Base-by-base conservation (phyloP, 2,888 invertebrate species). In the Sinelater perroti region DNA sequence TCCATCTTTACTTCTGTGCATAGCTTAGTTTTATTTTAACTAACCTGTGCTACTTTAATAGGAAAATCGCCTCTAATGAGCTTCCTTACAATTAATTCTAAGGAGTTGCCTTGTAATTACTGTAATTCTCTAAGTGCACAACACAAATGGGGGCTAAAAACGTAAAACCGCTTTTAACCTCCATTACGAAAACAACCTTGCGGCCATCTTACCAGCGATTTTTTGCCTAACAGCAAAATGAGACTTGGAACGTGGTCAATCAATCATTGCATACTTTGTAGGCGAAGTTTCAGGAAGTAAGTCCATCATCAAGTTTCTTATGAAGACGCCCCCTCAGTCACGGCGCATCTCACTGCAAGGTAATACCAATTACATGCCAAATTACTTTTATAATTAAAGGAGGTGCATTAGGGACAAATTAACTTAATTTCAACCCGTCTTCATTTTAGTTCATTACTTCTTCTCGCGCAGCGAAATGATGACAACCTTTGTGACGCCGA, bases 341-440 rank as follows among this genome's bases (percentile, higher is more conserved):
- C 26, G 44, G 18, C 45, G 18, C 28, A 21, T 45, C 31, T 17
- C 17, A 11, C 17, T 33, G 21, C 11, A 47, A 56, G 56, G 50
- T 42, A 53, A 51, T 56, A 46, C 50, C 55, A 52, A 56, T 62
- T 59, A 60, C 59, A 56, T 49, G 49, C 33, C 31, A 62, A 60
- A 59, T 60, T 60, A 53, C 56, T 51, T 56, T 56, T 60, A 30
- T 56, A 62, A 60, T 62, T 62, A 62, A 59, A 62, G 56, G 31
- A 52, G 56, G 49, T 60, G 53, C 56, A 55, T 52, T 56, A 52
- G 44, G 56, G 35, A 53, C 44, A 45, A 53, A 53, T 53, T 53
- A 53, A 47, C 47, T 47, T 47, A 47, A 55, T 55, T 55, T 55
- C 24, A 38, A 38, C 47, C 31, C 24, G 55, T 55, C 55, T 47